Base-by-base conservation (phyloP, 1,140 invertebrate genomes). In the Drosophila novamexicana region DNA sequence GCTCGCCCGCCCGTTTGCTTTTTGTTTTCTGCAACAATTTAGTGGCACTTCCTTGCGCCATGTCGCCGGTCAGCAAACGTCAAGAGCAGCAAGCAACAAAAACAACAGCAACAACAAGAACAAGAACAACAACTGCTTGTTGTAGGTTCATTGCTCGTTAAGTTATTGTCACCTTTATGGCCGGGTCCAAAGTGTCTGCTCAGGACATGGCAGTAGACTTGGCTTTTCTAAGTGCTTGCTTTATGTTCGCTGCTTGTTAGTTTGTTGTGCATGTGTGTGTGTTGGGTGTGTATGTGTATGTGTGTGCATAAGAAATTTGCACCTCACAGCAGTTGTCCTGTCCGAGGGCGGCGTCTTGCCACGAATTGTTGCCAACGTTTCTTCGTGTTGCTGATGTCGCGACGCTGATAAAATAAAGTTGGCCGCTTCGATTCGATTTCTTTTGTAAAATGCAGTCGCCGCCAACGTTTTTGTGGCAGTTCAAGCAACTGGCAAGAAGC, bases 121-220 rank as follows among this genome's bases (percentile, higher is more conserved):
- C 66, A 79, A 62, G 37, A 54, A 58, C 50, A 66, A 32, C 70
- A 56, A 10, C 10, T 47, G 50, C 45, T 69, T 65, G 34, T 57
- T 57, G 52, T 76, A 77, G 67, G 86, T 90, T 90, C 86, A 90
- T 90, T 90, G 86, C 88, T 91, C 86, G 82, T 90, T 90, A 83
- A 82, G 79, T 90, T 90, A 90, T 90, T 90, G 86, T 90, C 84
- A 89, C 79, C 84, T 89, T 83, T 84, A 81, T 75, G 72, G 77
- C 74, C 74, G 66, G 66, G 50, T 57, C 77, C 67, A 71, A 81
- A 81, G 81, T 84, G 82, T 86, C 77, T 80, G 79, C 42, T 42
- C 66, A 81, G 78, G 71, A 81, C 84, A 80, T 89, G 88, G 84
- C 79, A 68, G 66, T 77, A 81, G 77, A 77, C 64, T 61, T 74